A percentile compares a stretch with the other conserved stretches of the same genome.
Conservation (phyloP, 2,888 invertebrate genomes). For the Cyclophora albipunctata region DNA sequence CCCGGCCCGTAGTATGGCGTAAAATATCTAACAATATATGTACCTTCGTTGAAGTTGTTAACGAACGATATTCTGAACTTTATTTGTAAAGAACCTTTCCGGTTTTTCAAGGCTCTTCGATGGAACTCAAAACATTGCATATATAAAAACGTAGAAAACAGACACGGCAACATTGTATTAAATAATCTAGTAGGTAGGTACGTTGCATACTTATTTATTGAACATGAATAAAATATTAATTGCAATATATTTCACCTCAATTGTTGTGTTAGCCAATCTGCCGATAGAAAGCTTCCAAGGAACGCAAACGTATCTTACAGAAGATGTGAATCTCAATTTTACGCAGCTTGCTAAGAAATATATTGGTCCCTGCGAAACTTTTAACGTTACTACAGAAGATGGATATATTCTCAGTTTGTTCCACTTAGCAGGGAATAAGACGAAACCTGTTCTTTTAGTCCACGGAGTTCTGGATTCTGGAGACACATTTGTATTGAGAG, state of each 20-base stretch:
- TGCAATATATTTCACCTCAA: neutral
- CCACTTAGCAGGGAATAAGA: constrained; percentile 24
- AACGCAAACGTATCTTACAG: constrained; percentile 2
- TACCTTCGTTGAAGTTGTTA: no score
- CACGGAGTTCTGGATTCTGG: constrained; percentile 36
- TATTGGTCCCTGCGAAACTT: constrained; percentile 19
- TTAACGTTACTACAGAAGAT: constrained; percentile 32
- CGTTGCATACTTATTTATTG: no score
- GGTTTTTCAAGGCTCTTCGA: no score
- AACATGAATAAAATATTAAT: constrained; percentile 1
- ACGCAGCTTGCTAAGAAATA: constrained; percentile 17
- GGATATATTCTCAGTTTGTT: constrained; percentile 33
- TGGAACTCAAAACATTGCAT: no score
- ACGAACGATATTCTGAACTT: neutral
- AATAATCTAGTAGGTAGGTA: no score
- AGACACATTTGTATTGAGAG: constrained; percentile 33
- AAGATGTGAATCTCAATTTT: constrained; percentile 18
- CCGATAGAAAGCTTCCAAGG: neutral
- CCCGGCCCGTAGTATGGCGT: no score
- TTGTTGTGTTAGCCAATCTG: neutral
- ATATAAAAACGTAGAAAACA: no score
- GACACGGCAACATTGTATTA: no score
- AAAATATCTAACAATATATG: no score
- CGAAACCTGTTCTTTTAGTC: constrained; percentile 28
- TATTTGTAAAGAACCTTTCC: neutral